Percentiles rank a stretch among this genome's conserved stretches.
Conservation (phyloP, 2,888 invertebrate species). For the Plagodis pulveraria region DNA sequence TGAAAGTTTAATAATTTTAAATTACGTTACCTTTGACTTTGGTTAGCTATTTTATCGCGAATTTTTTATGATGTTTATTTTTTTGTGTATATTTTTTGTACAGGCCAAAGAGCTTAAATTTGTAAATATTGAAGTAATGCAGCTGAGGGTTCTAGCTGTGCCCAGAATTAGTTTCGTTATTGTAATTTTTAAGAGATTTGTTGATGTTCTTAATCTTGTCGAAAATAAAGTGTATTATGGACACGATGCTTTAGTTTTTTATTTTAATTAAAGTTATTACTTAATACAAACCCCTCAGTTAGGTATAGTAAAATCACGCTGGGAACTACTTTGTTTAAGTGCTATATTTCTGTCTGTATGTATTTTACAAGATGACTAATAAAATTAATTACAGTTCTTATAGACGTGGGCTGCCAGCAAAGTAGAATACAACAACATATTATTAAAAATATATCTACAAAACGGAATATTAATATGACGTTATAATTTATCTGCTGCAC, state of each 20-base stretch:
- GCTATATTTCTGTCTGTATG: too few relatives aligned
- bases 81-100: conserved; percentile 74
- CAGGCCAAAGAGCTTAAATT: conserved; percentile 81
- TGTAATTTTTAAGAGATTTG: conserved; percentile 83
- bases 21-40: conserved; percentile 72
- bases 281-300: too few relatives aligned
- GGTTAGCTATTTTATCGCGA: conserved; percentile 68
- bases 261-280: conserved; percentile 1
- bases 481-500: too few relatives aligned
- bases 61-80: conserved; percentile 45
- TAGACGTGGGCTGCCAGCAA: too few relatives aligned
- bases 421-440: too few relatives aligned
- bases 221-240: conserved; percentile 78
- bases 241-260: conserved; percentile 50
- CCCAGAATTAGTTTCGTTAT: conserved; percentile 74
- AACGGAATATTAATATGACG: too few relatives aligned
- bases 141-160: conserved; percentile 64
- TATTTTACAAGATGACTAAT: too few relatives aligned
- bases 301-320: too few relatives aligned
- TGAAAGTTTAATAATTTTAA: conserved; percentile 79
- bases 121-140: conserved; percentile 72
- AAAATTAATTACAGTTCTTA: too few relatives aligned
- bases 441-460: too few relatives aligned
- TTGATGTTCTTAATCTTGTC: conserved; percentile 84
- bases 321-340: too few relatives aligned